A percentile compares a stretch with the other conserved stretches of the same genome.
phyloP scores from a whole-genome alignment of 2,888 invertebrate genomes.

The Pseudanteris insignis region DNA sequence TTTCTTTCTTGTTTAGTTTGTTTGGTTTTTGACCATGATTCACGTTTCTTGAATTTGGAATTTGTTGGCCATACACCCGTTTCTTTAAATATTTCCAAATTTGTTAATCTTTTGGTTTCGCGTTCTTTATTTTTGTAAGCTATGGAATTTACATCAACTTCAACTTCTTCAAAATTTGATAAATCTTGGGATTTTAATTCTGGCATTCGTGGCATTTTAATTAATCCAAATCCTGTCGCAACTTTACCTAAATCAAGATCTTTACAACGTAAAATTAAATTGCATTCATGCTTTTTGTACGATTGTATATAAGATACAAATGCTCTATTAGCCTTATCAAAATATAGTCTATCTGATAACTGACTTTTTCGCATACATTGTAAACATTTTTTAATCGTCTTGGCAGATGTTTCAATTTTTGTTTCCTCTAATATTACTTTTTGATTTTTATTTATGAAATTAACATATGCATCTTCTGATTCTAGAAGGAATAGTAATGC shows the following conservation, averaged over 20 bases:
- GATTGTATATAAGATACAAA: conserved; percentile 95
- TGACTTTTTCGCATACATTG: conserved; percentile 74
- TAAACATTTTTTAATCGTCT: conserved; percentile 66
- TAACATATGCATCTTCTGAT: conserved; percentile 87
- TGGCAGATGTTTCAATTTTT: conserved; percentile 63
- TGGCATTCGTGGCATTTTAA: conserved; percentile 94
- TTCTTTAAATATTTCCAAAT: conserved; percentile 75
- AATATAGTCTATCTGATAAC: conserved; percentile 76
- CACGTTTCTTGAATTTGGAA: conserved; percentile 73
- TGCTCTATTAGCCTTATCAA: conserved; percentile 89
- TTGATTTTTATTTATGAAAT: conserved; percentile 91
- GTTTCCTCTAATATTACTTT: conserved; percentile 74
- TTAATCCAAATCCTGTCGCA: conserved; percentile 88
- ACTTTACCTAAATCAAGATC: conserved; percentile 86
- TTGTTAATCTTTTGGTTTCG: conserved; percentile 78
- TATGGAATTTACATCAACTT: conserved; percentile 79
- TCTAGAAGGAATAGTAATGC: conserved; percentile 87
- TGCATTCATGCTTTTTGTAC: conserved; percentile 96
- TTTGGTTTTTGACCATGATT: conserved; percentile 83
- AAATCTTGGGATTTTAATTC: conserved; percentile 80
- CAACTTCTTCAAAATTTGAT: conserved; percentile 69
- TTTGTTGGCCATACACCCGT: conserved; percentile 81
- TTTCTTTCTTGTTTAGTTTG: conserved; percentile 75
- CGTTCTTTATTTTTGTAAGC: conserved; percentile 82
- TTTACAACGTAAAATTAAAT: conserved; percentile 84